phyloP scores from a whole-genome alignment of 2,113 vertebrate genomes.

The Lanius ludovicianus region DNA sequence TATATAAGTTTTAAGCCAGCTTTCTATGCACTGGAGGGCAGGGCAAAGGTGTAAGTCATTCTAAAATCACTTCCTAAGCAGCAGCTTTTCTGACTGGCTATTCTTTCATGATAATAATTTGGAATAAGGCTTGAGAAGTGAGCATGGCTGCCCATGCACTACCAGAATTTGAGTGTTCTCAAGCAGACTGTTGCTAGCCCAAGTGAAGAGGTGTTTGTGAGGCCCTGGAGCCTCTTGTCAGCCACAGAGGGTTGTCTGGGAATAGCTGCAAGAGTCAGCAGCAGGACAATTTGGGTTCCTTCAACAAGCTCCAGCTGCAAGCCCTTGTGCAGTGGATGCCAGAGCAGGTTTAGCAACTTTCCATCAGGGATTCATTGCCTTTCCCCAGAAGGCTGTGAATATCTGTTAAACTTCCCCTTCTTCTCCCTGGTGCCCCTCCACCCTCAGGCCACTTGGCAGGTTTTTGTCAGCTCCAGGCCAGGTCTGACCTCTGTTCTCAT shows the following conservation, averaged over 20 bases:
- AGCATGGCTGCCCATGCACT: rapidly evolving
- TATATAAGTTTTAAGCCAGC: not conserved
- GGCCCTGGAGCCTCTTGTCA: not conserved
- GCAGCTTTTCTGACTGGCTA: not conserved
- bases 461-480: not conserved
- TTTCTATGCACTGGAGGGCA: not conserved
- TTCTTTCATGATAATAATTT: not conserved
- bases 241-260: not conserved
- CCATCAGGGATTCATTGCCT: not conserved
- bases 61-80: not conserved
- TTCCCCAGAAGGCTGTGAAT: not conserved
- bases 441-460: not conserved
- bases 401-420: not conserved
- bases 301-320: not conserved
- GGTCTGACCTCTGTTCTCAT: not conserved
- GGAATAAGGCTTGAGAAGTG: not conserved
- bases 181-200: not conserved
- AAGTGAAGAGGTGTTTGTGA: not conserved
- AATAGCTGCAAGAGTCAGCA: not conserved
- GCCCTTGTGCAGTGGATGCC: not conserved
- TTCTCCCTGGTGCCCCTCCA: not conserved
- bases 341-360: not conserved
- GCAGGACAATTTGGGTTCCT: not conserved
- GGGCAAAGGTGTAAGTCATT: not conserved
- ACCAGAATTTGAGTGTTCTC: not conserved